These are phyloP conservation scores for Helicoverpa assulta DNA, from an alignment of 2,888 invertebrate species.

Conservation along the genomic window DNA sequence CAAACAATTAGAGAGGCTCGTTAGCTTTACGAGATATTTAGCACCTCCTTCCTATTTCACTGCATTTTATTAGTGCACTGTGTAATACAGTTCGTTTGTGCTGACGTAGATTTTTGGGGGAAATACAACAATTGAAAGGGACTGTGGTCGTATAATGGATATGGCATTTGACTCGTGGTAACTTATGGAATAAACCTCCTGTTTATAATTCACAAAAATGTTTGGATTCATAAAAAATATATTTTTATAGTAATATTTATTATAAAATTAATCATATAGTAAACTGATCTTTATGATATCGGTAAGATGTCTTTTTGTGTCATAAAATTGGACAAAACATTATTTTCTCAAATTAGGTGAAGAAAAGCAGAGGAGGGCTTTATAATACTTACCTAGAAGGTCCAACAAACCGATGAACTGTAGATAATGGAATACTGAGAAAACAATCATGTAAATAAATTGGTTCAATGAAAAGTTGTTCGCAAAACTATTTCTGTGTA, in stretches of 20 bases:
- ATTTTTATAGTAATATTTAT: too few relatives aligned
- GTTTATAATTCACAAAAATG: too few relatives aligned
- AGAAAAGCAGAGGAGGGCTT: too few relatives aligned
- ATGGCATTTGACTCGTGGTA: background rate
- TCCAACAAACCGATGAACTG: too few relatives aligned
- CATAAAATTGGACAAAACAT: too few relatives aligned
- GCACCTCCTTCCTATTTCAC: conserved; percentile 70
- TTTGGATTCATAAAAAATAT: too few relatives aligned
- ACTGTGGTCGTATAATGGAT: background rate
- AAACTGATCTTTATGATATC: too few relatives aligned
- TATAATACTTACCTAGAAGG: too few relatives aligned
- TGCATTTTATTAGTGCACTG: conserved; percentile 75
- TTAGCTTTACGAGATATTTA: conserved; percentile 81
- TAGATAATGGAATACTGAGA: background rate
- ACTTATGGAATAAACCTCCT: background rate
- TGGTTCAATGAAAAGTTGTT: background rate
- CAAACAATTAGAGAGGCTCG: conserved; percentile 88
- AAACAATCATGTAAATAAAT: background rate
- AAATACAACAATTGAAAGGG: background rate
- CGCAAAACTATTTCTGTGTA: background rate
- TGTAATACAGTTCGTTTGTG: conserved; percentile 49
- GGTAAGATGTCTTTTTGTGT: too few relatives aligned
- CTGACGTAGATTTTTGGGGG: conserved; percentile 25
- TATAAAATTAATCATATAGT: too few relatives aligned
- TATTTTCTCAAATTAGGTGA: too few relatives aligned